Base-by-base conservation (phyloP, 2,888 invertebrate species). In the Drosophila cognata region DNA sequence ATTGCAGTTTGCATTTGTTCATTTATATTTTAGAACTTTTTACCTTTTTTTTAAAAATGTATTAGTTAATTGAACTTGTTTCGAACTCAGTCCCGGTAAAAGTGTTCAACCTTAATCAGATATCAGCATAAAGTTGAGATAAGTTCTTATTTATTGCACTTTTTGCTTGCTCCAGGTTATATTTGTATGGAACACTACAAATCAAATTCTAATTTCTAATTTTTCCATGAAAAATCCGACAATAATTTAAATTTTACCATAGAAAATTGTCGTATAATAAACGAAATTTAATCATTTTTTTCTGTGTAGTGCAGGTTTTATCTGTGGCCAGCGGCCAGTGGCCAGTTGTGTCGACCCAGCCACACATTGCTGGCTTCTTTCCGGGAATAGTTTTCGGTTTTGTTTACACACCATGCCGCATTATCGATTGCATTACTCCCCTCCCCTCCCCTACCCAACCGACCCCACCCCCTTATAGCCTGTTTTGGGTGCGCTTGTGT, bases 311-410 rank as follows among this genome's bases (percentile, higher is more conserved):
- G 25, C 25, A 46, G 13, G 4, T 21, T 13, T 21, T 21, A 13
- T 64, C 11, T 6, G 7, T 29, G 28, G 36, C 6, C 25, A 55
- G 35, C 21, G 21, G 21, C 21, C 33, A 33, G 33, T 56, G 46
- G 35, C 38, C 21, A 57, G 29, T 31, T n/a, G 51, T 51, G 51
- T 51, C 51, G 5, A 7, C 16, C 6, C 21, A 16, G 18, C 29
- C 29, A 55, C 82, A 82, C 65, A 71, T 71, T 69, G 57, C 55
- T 58, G 84, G 84, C 73, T 89, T 84, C 88, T 63, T 78, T 71
- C 71, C 74, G 71, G 70, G 51, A 78, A 68, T 83, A 79, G 74
- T 66, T 74, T 50, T 72, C 51, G 55, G 63, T 60, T 80, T 71
- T 84, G 62, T 71, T 85, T 74, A 80, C 77, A 56, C 55, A 60